Conservation (phyloP, 2,888 invertebrate genomes). For the Harmothoe impar region DNA sequence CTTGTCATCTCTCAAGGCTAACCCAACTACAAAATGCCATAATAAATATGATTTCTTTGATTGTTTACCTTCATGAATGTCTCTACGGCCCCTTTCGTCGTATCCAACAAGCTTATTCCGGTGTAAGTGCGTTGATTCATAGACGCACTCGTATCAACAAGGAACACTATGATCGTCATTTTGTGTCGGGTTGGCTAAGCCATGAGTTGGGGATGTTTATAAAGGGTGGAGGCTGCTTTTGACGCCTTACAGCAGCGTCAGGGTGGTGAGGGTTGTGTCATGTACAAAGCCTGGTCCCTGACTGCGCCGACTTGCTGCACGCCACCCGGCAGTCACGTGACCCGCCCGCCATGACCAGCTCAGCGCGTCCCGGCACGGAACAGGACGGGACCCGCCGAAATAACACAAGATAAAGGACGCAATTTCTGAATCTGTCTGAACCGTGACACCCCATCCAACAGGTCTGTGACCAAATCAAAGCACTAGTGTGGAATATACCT, state of each 20-base stretch:
- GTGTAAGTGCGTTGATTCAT: conserved; percentile 99
- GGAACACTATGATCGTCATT: conserved; percentile 99
- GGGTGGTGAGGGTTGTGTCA: too few species aligned
- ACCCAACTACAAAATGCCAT: background rate
- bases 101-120: conserved; percentile 97
- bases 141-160: conserved; percentile 99
- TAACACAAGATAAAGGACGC: too few species aligned
- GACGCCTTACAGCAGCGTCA: background rate
- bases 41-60: conserved; percentile 52
- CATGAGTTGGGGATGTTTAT: conserved; percentile 21
- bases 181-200: conserved; percentile 46
- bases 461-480: too few species aligned
- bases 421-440: too few species aligned
- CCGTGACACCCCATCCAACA: too few species aligned
- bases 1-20: background rate
- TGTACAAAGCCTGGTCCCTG: background rate
- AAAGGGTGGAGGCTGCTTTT: background rate
- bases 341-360: conserved; percentile 77
- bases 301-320: conserved; percentile 77
- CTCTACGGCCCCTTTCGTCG: conserved; percentile 99
- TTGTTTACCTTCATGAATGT: conserved; percentile 96
- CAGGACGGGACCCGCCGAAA: conserved; percentile 10
- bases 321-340: conserved; percentile 83
- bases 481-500: too few species aligned
- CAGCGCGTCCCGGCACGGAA: conserved; percentile 75